Evolutionary conservation across 2,888 invertebrate genomes (phyloP), one percentile per base, ranked within the genome.

Genomic region (Sarcophaga carnaria): DNA sequence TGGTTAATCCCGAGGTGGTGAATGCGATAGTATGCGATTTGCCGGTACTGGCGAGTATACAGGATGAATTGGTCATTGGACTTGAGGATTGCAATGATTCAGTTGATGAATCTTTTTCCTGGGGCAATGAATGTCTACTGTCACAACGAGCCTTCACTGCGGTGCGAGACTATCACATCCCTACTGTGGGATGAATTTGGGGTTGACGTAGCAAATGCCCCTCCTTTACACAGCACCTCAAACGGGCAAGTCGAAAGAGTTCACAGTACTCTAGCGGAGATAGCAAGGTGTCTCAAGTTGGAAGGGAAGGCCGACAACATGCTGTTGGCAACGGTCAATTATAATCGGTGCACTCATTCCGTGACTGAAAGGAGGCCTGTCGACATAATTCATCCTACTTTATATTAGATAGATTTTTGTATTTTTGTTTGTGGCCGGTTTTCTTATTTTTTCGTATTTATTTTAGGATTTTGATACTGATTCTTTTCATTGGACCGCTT

Each of bases 211-310:
- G 45, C 47, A 45, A 75, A 62, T 6, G 63, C 75, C 1, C 81
- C 69, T 12, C 62, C 75, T 47, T 67, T 81, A 2, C 76, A 81
- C 8, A 81, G 75, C 59, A 70, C 69, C 1, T 89, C 88, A 17
- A 89, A 88, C 37, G 87, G 88, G 0, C 86, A 89, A 37, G 88
- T 89, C 12, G 88, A 89, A 25, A 66, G 85, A 17, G 74, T 89
- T 49, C 84, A 89, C 59, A 88, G 88, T 49, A 89, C 88, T 47
- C 81, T 89, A 10, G 5, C 76, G 4, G 83, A 88, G 80, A 89
- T 88, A 20, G 88, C 87, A 47, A 76, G 86, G 74, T 80, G 80
- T 27, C 12, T 66, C n/a, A 80, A 80, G 8, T 27, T 78, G n/a
- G 78, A 69, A n/a, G 45, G 49, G 17, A 59, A 67, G 25, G 63